Evolutionary conservation across 2,113 vertebrate species (phyloP).

Genomic region (Oplegnathus fasciatus): DNA sequence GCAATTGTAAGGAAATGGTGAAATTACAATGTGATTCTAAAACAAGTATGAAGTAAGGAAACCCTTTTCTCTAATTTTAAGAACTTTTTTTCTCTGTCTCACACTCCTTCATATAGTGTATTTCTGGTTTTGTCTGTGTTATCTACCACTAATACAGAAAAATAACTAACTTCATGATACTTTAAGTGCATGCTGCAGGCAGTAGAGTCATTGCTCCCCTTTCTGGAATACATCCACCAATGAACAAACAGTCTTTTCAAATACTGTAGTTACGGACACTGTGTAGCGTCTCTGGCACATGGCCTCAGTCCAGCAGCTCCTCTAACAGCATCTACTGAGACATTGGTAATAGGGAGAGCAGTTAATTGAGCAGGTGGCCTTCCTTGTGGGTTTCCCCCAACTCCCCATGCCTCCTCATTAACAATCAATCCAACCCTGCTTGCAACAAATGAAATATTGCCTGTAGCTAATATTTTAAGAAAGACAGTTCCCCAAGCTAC

Average conservation of each 20-base stretch:
- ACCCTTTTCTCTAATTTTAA: background rate
- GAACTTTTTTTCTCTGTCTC: background rate
- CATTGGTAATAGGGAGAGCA: slow-evolving; percentile 2
- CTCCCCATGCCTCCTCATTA: background rate
- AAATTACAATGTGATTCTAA: background rate
- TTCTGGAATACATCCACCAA: slow-evolving; percentile 21
- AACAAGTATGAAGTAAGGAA: background rate
- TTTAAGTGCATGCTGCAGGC: background rate
- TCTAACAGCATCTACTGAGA: slow-evolving; percentile 31
- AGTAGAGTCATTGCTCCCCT: background rate
- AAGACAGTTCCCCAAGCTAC: slow-evolving; percentile 1
- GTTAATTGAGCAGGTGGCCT: slow-evolving; percentile 23
- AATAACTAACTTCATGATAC: background rate
- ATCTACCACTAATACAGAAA: background rate
- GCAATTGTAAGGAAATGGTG: background rate
- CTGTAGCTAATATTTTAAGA: slow-evolving; percentile 23
- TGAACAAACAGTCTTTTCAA: slow-evolving; percentile 11
- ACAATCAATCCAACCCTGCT: slow-evolving; percentile 1
- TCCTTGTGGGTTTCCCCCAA: background rate
- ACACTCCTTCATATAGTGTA: background rate
- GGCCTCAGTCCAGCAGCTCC: slow-evolving; percentile 35
- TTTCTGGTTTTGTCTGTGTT: background rate
- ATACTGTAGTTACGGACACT: background rate
- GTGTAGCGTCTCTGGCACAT: background rate
- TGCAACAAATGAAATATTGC: slow-evolving; percentile 28